These are phyloP conservation scores for Stenolophus ochropezus DNA, from an alignment of 2,888 invertebrate species.

Conservation along the genomic window DNA sequence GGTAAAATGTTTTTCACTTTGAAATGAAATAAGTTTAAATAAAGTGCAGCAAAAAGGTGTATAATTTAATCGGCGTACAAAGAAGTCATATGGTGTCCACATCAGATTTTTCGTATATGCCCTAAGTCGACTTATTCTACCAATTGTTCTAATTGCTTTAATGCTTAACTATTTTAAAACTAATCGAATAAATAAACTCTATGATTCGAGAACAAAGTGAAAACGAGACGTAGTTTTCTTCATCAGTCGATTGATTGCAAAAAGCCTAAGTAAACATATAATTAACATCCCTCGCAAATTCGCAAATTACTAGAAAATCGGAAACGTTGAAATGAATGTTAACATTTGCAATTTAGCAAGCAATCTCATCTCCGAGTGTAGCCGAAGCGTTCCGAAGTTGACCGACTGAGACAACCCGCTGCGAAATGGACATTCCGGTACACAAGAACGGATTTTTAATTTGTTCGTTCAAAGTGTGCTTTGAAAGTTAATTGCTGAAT, in stretches of 20 bases:
- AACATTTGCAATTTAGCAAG: slow-evolving; percentile 32
- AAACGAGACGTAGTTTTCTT: too few relatives aligned
- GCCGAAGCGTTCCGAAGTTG: slow-evolving; percentile 10
- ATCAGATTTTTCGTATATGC: too few relatives aligned
- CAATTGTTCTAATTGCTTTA: too few relatives aligned
- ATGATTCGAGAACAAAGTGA: too few relatives aligned
- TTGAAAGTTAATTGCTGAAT: slow-evolving; percentile 67
- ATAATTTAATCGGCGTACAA: too few relatives aligned
- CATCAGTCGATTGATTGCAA: slow-evolving; percentile 20
- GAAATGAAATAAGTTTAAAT: too few relatives aligned
- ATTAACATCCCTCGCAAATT: slow-evolving; percentile 19
- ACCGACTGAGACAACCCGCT: slow-evolving; percentile 20
- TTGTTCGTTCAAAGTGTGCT: slow-evolving; percentile 62
- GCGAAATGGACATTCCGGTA: slow-evolving; percentile 39
- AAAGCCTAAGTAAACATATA: slow-evolving; percentile 30
- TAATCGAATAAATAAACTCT: too few relatives aligned
- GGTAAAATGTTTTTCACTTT: too few relatives aligned
- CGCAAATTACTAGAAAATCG: slow-evolving; percentile 32
- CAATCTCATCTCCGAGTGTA: background rate
- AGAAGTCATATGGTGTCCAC: too few relatives aligned
- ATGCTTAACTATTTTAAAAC: too few relatives aligned
- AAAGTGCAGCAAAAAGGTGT: too few relatives aligned
- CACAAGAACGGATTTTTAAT: slow-evolving; percentile 45
- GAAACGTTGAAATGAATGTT: slow-evolving; percentile 30
- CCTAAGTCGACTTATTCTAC: too few relatives aligned